Conservation (phyloP, 2,888 invertebrate genomes). For the Catocala nupta region DNA sequence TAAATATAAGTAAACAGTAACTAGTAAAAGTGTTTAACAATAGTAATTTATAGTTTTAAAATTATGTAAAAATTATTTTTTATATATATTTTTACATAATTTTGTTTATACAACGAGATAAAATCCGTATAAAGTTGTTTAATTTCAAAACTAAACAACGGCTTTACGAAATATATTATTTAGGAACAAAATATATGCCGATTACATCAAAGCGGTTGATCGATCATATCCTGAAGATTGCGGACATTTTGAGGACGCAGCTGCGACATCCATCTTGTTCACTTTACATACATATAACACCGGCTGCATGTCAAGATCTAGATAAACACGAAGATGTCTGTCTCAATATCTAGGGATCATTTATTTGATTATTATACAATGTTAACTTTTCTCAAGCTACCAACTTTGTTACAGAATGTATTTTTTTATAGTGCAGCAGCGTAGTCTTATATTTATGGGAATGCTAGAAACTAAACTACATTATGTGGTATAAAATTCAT, state of each 20-base stretch:
- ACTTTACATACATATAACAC: conserved; percentile 27
- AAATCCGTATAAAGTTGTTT: no score
- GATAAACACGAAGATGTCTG: conserved; percentile 1
- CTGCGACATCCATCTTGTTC: conserved; percentile 42
- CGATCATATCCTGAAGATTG: conserved; percentile 54
- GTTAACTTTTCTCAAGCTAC: background rate
- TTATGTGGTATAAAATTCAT: no score
- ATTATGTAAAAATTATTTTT: no score
- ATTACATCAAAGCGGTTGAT: conserved; percentile 34
- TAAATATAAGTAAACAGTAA: no score
- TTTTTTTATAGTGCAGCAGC: no score
- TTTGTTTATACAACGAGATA: no score
- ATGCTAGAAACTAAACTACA: no score
- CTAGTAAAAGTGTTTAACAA: no score
- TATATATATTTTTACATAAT: no score
- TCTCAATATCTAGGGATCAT: background rate
- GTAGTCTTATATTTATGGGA: no score
- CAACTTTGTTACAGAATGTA: background rate
- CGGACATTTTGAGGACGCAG: conserved; percentile 41
- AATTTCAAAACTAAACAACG: background rate
- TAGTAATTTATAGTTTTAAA: no score
- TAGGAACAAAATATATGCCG: conserved; percentile 5
- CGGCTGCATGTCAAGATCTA: conserved; percentile 24
- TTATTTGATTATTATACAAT: background rate
- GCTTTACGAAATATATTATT: no score